Conservation (phyloP, 2,888 invertebrate species). For the Slavum lentiscoides region DNA sequence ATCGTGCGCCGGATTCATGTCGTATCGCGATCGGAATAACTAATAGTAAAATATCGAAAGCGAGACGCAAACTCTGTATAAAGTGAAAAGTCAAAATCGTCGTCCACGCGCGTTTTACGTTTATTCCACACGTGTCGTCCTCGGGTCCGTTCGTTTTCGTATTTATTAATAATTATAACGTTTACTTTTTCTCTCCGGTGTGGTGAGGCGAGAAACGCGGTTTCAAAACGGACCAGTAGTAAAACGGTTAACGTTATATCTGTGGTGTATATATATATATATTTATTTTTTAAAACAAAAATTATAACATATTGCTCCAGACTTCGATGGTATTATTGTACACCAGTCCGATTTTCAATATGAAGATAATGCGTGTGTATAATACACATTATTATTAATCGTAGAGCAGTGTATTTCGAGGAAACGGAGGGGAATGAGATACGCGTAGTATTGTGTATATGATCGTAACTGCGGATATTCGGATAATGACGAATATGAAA, state of each 20-base stretch:
- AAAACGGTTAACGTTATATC: neutral
- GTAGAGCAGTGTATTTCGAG: too few species aligned
- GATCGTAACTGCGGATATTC: neutral
- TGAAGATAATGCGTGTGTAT: too few species aligned
- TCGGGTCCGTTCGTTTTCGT: neutral
- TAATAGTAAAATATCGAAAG: conserved; percentile 29
- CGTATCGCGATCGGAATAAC: conserved; percentile 13
- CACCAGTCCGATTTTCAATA: neutral
- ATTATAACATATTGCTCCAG: neutral
- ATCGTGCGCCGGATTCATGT: conserved; percentile 7
- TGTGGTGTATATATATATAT: neutral
- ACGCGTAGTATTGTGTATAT: neutral
- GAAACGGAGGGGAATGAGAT: too few species aligned
- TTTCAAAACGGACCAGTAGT: neutral
- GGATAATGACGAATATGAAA: neutral
- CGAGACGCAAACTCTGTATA: neutral
- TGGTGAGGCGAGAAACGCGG: neutral
- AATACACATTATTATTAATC: too few species aligned
- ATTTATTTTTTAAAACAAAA: neutral
- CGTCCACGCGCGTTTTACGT: neutral
- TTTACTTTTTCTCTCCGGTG: neutral
- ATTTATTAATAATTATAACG: neutral
- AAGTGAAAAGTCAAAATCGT: conserved; percentile 28
- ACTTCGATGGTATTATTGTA: neutral
- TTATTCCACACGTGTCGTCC: neutral